Evolutionary conservation across 35 echinoderm and acorn worm genomes (phyloP), one percentile per base, ranked within the genome.

Genomic region (Anneissia japonica): DNA sequence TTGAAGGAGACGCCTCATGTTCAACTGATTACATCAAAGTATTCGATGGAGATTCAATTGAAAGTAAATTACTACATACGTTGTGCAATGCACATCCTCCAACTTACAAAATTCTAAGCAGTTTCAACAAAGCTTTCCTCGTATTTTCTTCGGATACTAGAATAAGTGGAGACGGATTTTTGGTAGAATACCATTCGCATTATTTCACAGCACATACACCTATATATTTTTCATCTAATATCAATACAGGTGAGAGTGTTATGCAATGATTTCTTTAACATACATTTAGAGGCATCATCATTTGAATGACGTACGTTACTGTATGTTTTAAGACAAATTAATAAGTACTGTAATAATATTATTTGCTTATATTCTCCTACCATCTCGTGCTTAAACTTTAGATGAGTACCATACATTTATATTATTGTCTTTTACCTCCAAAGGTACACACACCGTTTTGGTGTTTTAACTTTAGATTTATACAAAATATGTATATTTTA

Each of bases 111-210:
- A 79, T 90, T n/a, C 33, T 72, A 28, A 90, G 91, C 17, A 97
- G 94, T 51, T 97, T 93, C 82, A 97, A 97, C 79, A 79, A 84
- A 74, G 72, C 93, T 74, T 35, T 36, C 14, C 30, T 97, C 32
- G 78, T 74, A 17, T 92, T 97, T 37, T 80, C 86, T 19, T 87
- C 87, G 21, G 88, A 90, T 46, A 77, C 79, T 30, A 84, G 80
- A 39, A 72, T 81, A n/a, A 82, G 38, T 23, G 94, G 91, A 30
- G 79, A 84, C n/a, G 91, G 91, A 30, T 93, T 97, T 74, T 90
- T 88, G 26, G 89, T 87, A 29, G 90, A 89, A 39, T 97, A 97
- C 26, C 5, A 64, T 64, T 64, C 51, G 7, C 26, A 64, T 64
- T 9, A 3, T 19, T 64, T 64, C 51, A 64, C 11, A 2, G 51